phyloP scores from a whole-genome alignment of 2,888 invertebrate species.

The Limnephilus rhombicus region DNA sequence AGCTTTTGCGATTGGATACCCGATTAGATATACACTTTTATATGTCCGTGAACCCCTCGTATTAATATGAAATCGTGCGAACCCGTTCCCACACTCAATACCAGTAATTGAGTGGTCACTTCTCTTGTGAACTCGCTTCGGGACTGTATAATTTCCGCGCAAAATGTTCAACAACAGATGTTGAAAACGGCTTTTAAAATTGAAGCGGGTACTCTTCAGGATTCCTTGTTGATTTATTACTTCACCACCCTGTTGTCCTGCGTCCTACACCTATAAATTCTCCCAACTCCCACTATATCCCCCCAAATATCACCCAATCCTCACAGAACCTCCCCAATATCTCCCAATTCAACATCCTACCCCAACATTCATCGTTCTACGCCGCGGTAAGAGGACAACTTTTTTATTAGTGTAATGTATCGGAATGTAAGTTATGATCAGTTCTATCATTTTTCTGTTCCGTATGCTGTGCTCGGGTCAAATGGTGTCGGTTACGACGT shows the following conservation, averaged over 20 bases:
- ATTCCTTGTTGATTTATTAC: constrained; percentile 30
- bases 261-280: background rate
- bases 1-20: background rate
- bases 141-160: background rate
- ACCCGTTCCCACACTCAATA: background rate
- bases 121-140: background rate
- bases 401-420: no score
- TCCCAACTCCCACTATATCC: background rate
- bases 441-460: no score
- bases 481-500: no score
- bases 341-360: background rate
- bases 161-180: background rate
- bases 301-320: background rate
- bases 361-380: background rate
- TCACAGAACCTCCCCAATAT: no score
- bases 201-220: background rate
- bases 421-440: no score
- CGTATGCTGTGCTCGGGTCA: no score
- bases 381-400: background rate
- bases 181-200: background rate
- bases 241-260: background rate
- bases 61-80: background rate
- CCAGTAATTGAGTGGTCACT: background rate
- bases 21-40: background rate
- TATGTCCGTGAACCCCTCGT: background rate